phyloP scores from a whole-genome alignment of 2,113 vertebrate species.

The Osmerus mordax region DNA sequence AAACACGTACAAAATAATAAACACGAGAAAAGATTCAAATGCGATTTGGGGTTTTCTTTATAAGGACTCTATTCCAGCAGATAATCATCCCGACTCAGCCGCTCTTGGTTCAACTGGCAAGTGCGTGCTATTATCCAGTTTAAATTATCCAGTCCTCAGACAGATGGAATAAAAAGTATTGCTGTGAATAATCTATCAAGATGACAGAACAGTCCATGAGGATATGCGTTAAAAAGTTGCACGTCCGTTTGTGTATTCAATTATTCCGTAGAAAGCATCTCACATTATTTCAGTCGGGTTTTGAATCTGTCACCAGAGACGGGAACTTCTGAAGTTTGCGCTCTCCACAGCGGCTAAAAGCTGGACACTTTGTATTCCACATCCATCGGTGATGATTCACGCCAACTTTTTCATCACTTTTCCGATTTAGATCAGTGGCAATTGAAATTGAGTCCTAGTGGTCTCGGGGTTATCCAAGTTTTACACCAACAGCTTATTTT shows the following conservation, averaged over 20 bases:
- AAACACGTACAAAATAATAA: too few relatives aligned
- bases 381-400: slow-evolving; percentile 39
- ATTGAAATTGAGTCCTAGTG: slow-evolving; percentile 15
- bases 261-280: slow-evolving; percentile 14
- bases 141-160: slow-evolving; percentile 38
- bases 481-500: slow-evolving; percentile 13
- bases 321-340: slow-evolving; percentile 59
- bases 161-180: slow-evolving; percentile 22
- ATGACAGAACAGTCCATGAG: slow-evolving; percentile 22
- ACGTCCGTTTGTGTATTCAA: slow-evolving; percentile 18
- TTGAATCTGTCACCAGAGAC: slow-evolving; percentile 50
- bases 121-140: slow-evolving; percentile 22
- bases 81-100: slow-evolving; percentile 49
- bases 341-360: slow-evolving; percentile 13
- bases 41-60: background rate
- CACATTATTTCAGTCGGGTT: slow-evolving; percentile 60
- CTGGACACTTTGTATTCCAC: slow-evolving; percentile 14
- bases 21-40: background rate
- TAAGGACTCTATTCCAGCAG: slow-evolving; percentile 36
- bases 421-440: slow-evolving; percentile 9
- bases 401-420: slow-evolving; percentile 67
- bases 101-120: slow-evolving; percentile 28
- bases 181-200: slow-evolving; percentile 20
- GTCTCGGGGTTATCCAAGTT: slow-evolving; percentile 19
- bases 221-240: slow-evolving; percentile 8